Evolutionary conservation across 2,113 vertebrate genomes (phyloP).

Genomic region (Pithys albifrons): DNA sequence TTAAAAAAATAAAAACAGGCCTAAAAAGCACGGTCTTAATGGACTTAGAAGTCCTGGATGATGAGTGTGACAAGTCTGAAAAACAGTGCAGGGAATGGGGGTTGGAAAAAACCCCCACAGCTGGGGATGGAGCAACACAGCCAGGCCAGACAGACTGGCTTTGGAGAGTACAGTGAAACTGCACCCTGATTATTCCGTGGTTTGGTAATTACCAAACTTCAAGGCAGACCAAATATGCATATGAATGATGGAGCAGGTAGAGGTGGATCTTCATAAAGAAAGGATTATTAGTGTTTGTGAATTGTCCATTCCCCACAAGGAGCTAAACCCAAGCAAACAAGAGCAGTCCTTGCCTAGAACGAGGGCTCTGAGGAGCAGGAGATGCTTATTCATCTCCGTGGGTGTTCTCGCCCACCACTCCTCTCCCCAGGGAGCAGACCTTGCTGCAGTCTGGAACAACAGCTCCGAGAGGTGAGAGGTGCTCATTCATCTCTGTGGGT

Average conservation of each 20-base stretch:
- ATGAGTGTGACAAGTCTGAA: background rate
- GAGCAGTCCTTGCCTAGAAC: background rate
- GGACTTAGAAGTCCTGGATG: background rate
- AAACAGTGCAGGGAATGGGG: background rate
- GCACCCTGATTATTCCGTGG: background rate
- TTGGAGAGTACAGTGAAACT: background rate
- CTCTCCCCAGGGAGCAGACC: conserved; percentile 34
- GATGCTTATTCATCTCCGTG: conserved; percentile 37
- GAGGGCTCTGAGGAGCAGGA: background rate
- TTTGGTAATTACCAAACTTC: conserved; percentile 35
- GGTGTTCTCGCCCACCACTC: conserved; percentile 22
- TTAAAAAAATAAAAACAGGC: background rate
- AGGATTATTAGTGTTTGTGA: background rate
- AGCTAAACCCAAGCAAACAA: background rate
- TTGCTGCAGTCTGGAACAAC: background rate
- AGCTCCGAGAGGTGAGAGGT: background rate
- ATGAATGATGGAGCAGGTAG: conserved; percentile 5
- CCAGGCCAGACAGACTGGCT: background rate
- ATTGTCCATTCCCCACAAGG: background rate
- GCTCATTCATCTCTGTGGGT: conserved; percentile 59
- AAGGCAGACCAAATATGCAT: conserved; percentile 19
- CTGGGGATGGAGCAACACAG: background rate
- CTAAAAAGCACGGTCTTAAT: background rate
- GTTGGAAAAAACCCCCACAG: background rate
- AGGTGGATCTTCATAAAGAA: conserved; percentile 13